These are phyloP conservation scores for Ctena decussata DNA, from an alignment of 2,888 invertebrate species.

Conservation along the genomic window DNA sequence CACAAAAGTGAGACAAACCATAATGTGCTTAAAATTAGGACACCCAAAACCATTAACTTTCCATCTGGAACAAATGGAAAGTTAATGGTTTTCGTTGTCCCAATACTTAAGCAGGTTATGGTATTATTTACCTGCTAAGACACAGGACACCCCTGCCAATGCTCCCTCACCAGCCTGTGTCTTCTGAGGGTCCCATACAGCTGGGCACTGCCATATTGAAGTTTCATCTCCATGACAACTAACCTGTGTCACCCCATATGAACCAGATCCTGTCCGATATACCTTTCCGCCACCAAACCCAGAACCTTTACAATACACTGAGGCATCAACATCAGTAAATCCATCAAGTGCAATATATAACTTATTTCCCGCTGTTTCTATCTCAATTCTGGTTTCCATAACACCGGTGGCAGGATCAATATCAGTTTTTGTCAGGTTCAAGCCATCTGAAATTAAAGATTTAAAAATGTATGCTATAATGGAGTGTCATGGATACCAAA, in stretches of 20 bases:
- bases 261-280: conserved; percentile 42
- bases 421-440: background rate
- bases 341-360: conserved; percentile 88
- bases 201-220: conserved; percentile 89
- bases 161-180: conserved; percentile 31
- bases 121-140: conserved; percentile 65
- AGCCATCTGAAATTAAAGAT: background rate
- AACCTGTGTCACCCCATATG: conserved; percentile 89
- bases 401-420: conserved; percentile 40
- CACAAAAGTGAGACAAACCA: too few relatives aligned
- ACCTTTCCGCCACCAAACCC: conserved; percentile 84
- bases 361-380: conserved; percentile 12
- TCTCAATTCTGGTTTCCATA: conserved; percentile 33
- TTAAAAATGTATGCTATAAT: too few relatives aligned
- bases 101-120: too few relatives aligned
- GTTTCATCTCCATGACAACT: conserved; percentile 91
- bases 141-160: conserved; percentile 66
- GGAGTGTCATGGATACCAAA: too few relatives aligned
- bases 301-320: conserved; percentile 85
- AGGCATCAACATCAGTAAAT: conserved; percentile 90
- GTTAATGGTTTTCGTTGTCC: too few relatives aligned
- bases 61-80: too few relatives aligned
- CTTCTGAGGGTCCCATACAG: conserved; percentile 64
- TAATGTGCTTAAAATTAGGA: too few relatives aligned
- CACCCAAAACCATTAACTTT: too few relatives aligned